Percentiles rank a stretch among this genome's conserved stretches.
Evolutionary conservation across 2,113 vertebrate genomes (phyloP).

Genomic region (Gobio gobio): DNA sequence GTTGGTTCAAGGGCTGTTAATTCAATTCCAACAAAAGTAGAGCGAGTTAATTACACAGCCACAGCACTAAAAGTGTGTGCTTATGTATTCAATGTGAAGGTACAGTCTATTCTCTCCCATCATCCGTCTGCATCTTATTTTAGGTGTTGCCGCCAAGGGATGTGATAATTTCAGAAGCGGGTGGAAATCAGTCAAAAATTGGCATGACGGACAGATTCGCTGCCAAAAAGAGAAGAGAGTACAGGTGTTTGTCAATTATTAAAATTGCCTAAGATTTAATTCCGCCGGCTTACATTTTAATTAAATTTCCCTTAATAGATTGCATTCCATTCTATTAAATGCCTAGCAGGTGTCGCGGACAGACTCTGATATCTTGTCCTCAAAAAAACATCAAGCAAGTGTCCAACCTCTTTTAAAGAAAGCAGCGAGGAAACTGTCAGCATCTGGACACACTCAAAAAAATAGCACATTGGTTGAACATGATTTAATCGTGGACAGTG

Average conservation of each 20-base stretch:
- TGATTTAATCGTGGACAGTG: too few species aligned
- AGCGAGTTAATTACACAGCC: constrained; percentile 69
- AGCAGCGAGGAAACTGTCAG: constrained; percentile 17
- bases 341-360: constrained; percentile 66
- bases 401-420: constrained; percentile 40
- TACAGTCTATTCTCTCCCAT: constrained; percentile 53
- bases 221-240: constrained; percentile 66
- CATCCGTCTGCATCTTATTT: constrained; percentile 57
- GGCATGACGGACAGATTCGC: constrained; percentile 45
- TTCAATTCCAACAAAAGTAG: constrained; percentile 66
- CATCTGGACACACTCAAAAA: too few species aligned
- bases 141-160: constrained; percentile 59
- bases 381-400: constrained; percentile 59
- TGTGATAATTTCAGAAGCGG: constrained; percentile 57
- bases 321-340: constrained; percentile 73
- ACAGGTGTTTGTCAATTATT: constrained; percentile 77
- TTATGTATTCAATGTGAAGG: constrained; percentile 60
- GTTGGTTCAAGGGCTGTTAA: constrained; percentile 63
- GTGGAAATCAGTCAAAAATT: constrained; percentile 66
- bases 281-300: constrained; percentile 71
- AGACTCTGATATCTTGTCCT: constrained; percentile 58
- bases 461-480: too few species aligned
- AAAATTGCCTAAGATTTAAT: constrained; percentile 72
- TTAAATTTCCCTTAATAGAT: constrained; percentile 75
- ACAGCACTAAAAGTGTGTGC: constrained; percentile 60